Percentiles rank a stretch among this genome's conserved stretches.
These are phyloP conservation scores for Athalia circularis DNA, from an alignment of 2,888 invertebrate genomes.

Conservation along the genomic window DNA sequence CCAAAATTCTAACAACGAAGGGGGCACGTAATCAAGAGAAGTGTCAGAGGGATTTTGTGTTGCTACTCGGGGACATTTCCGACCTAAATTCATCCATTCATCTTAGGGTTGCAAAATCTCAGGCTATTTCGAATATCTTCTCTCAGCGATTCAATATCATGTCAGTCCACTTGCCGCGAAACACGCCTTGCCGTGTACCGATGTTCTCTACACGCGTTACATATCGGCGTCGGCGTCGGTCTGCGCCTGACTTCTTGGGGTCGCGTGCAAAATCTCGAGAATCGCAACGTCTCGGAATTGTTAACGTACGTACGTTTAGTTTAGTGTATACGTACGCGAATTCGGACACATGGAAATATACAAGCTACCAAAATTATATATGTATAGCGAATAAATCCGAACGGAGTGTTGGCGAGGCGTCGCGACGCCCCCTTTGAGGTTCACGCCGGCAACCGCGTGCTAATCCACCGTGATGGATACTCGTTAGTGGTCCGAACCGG, in stretches of 20 bases:
- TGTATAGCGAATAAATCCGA: no score
- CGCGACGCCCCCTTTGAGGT: slow-evolving; percentile 39
- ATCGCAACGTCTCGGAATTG: slow-evolving; percentile 33
- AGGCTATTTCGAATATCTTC: slow-evolving; percentile 42
- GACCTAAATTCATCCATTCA: slow-evolving; percentile 63
- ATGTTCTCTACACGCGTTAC: background rate
- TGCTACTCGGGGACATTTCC: slow-evolving; percentile 28
- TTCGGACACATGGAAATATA: background rate
- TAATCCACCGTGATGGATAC: slow-evolving; percentile 33
- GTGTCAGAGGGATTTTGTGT: slow-evolving; percentile 1
- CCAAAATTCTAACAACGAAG: slow-evolving; percentile 33
- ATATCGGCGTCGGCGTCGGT: slow-evolving; percentile 11
- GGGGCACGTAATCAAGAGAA: background rate
- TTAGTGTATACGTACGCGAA: background rate
- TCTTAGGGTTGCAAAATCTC: slow-evolving; percentile 54
- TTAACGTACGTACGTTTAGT: slow-evolving; percentile 22
- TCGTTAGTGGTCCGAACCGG: slow-evolving; percentile 32
- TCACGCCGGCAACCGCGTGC: background rate
- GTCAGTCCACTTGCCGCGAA: background rate
- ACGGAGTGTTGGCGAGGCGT: background rate
- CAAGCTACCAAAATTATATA: background rate
- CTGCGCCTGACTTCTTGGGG: slow-evolving; percentile 6
- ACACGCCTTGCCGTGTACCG: slow-evolving; percentile 3
- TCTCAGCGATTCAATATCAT: slow-evolving; percentile 22
- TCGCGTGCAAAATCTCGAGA: slow-evolving; percentile 43